Percentiles rank a stretch among this genome's conserved stretches.
These are phyloP conservation scores for Pseudoips prasinana DNA, from an alignment of 2,888 invertebrate genomes.

Conservation along the genomic window DNA sequence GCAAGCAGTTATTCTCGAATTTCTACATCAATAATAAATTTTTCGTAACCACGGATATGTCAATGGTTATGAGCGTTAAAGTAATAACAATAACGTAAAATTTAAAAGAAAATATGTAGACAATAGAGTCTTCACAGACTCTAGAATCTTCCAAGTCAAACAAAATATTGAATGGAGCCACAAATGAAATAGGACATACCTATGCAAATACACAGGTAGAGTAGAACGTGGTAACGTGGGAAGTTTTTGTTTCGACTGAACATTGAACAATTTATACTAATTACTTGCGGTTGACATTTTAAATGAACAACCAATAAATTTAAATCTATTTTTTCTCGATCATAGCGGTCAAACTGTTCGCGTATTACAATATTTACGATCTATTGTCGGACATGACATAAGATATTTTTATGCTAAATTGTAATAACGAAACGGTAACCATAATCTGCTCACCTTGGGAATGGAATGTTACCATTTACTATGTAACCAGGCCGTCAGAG, in stretches of 20 bases:
- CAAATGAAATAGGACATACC: too few species aligned
- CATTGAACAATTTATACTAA: constrained; percentile 17
- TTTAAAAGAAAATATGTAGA: too few species aligned
- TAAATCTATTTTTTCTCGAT: constrained; percentile 15
- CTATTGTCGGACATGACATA: constrained; percentile 48
- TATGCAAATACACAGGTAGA: too few species aligned
- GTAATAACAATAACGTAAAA: too few species aligned
- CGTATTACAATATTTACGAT: constrained; percentile 13
- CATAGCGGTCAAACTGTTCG: constrained; percentile 5
- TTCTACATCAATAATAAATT: too few species aligned
- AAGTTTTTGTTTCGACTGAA: not conserved
- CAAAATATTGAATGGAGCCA: too few species aligned
- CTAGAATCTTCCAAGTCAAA: too few species aligned
- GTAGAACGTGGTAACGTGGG: not conserved
- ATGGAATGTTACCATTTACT: constrained; percentile 64
- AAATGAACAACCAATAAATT: constrained; percentile 25
- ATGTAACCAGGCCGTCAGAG: constrained; percentile 37
- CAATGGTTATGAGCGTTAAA: too few species aligned
- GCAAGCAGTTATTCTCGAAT: too few species aligned
- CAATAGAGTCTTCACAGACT: too few species aligned
- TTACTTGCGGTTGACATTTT: constrained; percentile 20
- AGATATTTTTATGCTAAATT: constrained; percentile 44
- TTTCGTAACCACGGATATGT: too few species aligned
- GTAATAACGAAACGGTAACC: constrained; percentile 49
- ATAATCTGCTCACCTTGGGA: constrained; percentile 65